Percentiles rank a stretch among this genome's conserved stretches.
Evolutionary conservation across 2,113 vertebrate genomes (phyloP).

Genomic region (Melierax canorus): DNA sequence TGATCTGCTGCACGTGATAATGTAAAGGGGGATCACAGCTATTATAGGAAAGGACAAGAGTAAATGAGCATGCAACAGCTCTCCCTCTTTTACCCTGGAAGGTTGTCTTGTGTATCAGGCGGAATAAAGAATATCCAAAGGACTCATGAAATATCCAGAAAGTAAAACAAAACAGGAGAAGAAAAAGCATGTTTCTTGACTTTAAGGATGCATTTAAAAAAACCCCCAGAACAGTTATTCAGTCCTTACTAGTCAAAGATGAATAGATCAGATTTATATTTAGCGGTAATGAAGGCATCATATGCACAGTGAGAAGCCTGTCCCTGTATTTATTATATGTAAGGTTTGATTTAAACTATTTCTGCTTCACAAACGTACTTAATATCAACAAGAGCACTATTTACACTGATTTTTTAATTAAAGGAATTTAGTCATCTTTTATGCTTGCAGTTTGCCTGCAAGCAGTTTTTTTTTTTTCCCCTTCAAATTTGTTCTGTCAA

Average conservation of each 20-base stretch:
- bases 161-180: background rate
- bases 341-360: constrained; percentile 18
- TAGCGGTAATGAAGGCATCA: constrained; percentile 17
- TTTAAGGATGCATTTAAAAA: background rate
- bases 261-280: background rate
- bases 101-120: background rate
- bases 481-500: constrained; percentile 38
- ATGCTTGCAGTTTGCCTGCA: constrained; percentile 23
- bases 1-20: background rate
- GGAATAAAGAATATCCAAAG: background rate
- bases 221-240: fast-evolving
- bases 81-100: background rate
- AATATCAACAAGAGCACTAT: constrained; percentile 18
- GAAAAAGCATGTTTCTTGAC: background rate
- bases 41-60: background rate
- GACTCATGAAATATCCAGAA: background rate
- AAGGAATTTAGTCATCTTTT: constrained; percentile 35
- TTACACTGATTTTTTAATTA: constrained; percentile 60
- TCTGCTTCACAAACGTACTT: background rate
- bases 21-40: background rate
- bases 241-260: background rate
- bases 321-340: background rate
- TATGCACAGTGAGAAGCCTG: background rate
- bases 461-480: background rate
- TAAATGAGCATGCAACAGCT: background rate